Evolutionary conservation across 1,140 invertebrate species (phyloP).

Genomic region (Drosophila takahashii): DNA sequence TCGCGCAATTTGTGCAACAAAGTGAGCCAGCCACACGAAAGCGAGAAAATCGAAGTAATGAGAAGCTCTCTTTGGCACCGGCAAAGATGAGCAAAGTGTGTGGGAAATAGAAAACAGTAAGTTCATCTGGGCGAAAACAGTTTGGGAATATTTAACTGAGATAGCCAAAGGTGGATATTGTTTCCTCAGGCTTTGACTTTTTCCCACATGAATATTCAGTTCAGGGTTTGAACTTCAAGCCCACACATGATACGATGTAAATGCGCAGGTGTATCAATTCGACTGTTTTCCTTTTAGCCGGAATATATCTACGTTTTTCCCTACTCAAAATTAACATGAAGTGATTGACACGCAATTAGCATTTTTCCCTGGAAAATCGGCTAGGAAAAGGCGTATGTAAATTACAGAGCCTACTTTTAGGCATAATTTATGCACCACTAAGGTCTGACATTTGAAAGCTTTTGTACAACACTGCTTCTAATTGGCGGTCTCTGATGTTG

Average conservation of each 20-base stretch:
- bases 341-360: constrained; percentile 38
- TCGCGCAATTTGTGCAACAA: constrained; percentile 74
- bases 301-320: not conserved
- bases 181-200: constrained; percentile 13
- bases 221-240: not conserved
- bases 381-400: constrained; percentile 39
- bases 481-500: constrained; percentile 13
- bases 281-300: not conserved
- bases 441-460: constrained; percentile 40
- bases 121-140: not conserved
- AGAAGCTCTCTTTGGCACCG: constrained; percentile 17
- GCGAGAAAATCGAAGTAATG: constrained; percentile 15
- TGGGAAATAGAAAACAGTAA: not conserved
- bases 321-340: constrained; percentile 14
- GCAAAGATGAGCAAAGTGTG: not conserved
- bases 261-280: constrained; percentile 1
- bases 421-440: constrained; percentile 45
- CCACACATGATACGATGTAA: not conserved
- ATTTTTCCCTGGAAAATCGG: constrained; percentile 32
- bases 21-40: constrained; percentile 39
- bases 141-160: not conserved
- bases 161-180: not conserved
- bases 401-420: constrained; percentile 61
- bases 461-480: constrained; percentile 12
- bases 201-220: constrained; percentile 17